Evolutionary conservation across 2,797 vertebrate genomes (phyloP).

Genomic region (Ambastaia sidthimunki): DNA sequence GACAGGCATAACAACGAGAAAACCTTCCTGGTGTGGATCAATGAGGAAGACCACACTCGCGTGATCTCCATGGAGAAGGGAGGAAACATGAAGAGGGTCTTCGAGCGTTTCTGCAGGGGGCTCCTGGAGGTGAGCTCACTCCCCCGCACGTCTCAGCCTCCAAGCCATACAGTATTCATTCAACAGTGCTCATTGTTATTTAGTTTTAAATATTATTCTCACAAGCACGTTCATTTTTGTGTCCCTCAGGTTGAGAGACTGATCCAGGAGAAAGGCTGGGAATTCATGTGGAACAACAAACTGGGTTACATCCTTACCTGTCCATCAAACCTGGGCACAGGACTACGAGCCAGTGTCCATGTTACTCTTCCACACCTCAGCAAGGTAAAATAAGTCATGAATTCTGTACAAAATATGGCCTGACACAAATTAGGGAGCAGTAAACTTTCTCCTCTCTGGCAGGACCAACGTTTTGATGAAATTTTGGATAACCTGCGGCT

Average conservation of each 20-base stretch:
- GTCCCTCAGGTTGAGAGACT: constrained; percentile 87
- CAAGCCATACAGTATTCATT: too few species aligned
- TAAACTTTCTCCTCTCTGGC: neutral
- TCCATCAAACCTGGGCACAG: constrained; percentile 97
- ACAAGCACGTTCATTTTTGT: neutral
- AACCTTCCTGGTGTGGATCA: constrained; percentile 96
- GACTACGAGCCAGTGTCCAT: constrained; percentile 94
- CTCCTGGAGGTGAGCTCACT: constrained; percentile 86
- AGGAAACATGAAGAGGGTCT: constrained; percentile 98
- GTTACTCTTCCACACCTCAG: constrained; percentile 90
- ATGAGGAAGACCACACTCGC: constrained; percentile 97
- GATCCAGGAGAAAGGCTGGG: constrained; percentile 95
- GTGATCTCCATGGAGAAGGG: constrained; percentile 99
- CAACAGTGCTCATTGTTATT: too few species aligned
- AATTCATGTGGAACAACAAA: constrained; percentile 98
- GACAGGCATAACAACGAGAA: constrained; percentile 97
- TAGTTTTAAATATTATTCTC: too few species aligned
- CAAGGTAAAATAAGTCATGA: constrained; percentile 79
- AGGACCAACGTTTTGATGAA: constrained; percentile 90
- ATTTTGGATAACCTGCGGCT: constrained; percentile 94
- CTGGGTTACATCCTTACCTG: constrained; percentile 96
- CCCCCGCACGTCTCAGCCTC: neutral
- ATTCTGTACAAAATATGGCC: neutral
- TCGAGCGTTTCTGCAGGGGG: constrained; percentile 93
- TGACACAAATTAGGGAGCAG: too few species aligned